Conservation (phyloP, 2,888 invertebrate species). For the Cecidostiba fungosa region DNA sequence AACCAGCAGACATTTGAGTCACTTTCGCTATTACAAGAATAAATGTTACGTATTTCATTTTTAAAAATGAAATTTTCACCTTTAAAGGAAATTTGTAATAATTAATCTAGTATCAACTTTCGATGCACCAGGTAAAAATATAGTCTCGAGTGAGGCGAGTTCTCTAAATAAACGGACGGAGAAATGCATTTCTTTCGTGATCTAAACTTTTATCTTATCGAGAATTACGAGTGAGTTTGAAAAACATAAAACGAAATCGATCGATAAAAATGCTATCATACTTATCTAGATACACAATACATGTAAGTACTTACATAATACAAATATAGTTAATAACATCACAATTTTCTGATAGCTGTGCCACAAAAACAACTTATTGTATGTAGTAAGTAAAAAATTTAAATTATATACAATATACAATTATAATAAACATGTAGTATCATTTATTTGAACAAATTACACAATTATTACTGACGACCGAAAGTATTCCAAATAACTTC, state of each 20-base stretch:
- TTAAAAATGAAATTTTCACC: background rate
- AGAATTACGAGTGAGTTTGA: background rate
- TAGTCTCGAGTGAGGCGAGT: background rate
- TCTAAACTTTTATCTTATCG: constrained; percentile 23
- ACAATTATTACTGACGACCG: background rate
- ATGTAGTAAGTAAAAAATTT: no score
- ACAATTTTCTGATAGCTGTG: background rate
- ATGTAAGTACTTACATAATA: background rate
- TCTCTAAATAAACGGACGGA: background rate
- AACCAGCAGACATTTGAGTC: background rate
- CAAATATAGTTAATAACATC: background rate
- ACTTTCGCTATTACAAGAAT: background rate
- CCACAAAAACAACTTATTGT: no score
- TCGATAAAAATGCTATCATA: constrained; percentile 21
- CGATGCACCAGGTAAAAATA: background rate
- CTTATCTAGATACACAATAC: background rate
- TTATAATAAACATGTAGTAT: background rate
- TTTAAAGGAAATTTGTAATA: background rate
- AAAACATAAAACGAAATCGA: background rate
- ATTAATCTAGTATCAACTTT: background rate
- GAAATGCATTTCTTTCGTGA: background rate
- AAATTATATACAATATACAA: no score
- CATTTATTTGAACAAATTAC: background rate
- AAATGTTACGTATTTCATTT: constrained; percentile 27
- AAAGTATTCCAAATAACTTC: background rate